Conservation (phyloP, 2,113 vertebrate species). For the Aramus guarauna region DNA sequence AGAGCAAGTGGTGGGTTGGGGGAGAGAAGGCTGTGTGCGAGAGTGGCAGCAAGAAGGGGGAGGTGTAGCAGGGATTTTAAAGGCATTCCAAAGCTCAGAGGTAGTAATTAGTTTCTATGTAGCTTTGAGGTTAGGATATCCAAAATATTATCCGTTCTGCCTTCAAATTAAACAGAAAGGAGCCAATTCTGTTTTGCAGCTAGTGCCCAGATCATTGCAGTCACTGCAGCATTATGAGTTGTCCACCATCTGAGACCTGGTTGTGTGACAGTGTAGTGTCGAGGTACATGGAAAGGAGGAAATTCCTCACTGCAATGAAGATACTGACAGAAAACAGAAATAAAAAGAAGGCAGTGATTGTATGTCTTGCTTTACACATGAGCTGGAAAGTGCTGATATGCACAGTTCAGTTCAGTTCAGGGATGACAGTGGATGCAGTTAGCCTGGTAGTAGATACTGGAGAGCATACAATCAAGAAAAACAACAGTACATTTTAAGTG, state of each 20-base stretch:
- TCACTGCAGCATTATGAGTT: neutral
- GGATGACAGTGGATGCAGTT: neutral
- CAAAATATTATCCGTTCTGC: neutral
- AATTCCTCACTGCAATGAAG: neutral
- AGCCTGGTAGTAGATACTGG: neutral
- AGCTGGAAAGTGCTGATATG: neutral
- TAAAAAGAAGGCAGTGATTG: neutral
- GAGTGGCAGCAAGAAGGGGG: neutral
- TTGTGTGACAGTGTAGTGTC: neutral
- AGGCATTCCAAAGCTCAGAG: too few species aligned
- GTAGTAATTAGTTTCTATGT: slow-evolving; percentile 10
- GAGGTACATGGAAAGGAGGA: neutral
- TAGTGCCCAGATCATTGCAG: neutral
- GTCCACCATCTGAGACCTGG: neutral
- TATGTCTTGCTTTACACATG: neutral
- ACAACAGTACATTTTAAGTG: neutral
- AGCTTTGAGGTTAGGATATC: neutral
- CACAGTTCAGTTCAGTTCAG: neutral
- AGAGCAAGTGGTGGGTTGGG: neutral
- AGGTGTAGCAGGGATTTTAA: neutral
- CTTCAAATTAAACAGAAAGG: neutral
- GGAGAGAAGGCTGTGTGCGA: neutral
- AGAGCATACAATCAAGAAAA: neutral
- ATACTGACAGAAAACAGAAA: neutral
- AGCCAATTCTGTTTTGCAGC: neutral